Base-by-base conservation (phyloP, 2,113 vertebrate species). In the Equus quagga region DNA sequence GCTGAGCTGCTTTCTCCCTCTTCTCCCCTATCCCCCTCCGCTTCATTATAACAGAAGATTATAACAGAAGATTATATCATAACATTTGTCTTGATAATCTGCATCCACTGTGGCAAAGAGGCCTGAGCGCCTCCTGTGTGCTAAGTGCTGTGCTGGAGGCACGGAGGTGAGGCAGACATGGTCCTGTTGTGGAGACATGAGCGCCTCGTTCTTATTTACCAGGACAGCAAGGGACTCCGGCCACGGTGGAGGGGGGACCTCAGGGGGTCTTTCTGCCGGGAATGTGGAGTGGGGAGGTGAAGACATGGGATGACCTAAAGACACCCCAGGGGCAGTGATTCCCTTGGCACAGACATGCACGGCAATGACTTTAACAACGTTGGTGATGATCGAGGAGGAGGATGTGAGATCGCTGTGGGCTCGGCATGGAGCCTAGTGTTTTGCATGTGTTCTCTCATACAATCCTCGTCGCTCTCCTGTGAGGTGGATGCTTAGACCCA, bases 371-470 rank as follows among this genome's bases (percentile, higher is more conserved):
- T 92, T 81, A 82, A 85, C 17, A 23, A 15, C 5, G 33, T 36
- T 11, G 28, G 46, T 12, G 31, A 76, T 54, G 72, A 41, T 12
- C 0, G 0, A 49, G 56, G 19, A 36, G 17, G 64, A 69, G n/a
- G 26, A 49, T 23, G 36, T 33, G 49, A 54, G 58, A n/a, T 13
- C 31, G 65, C 31, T 1, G 0, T 0, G 33, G 21, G 19, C 80
- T 41, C 60, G 18, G 80, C 10, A 11, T 1, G 5, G 44, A 65
- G n/a, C n/a, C 15, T 75, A 60, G 62, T 6, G 36, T 9, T 24
- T 11, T 33, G 15, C 11, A 8, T 2, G 46, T 8, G 2, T 33
- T 8, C 2, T 1, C 49, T 72, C 9, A 5, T 12, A 11, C 2
- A 8, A n/a, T 44, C n/a, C 56, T 41, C 41, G 24, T 11, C 24